Evolutionary conservation across 2,888 invertebrate species (phyloP), one percentile per base, ranked within the genome.

Genomic region (Dicyrtoma fusca): DNA sequence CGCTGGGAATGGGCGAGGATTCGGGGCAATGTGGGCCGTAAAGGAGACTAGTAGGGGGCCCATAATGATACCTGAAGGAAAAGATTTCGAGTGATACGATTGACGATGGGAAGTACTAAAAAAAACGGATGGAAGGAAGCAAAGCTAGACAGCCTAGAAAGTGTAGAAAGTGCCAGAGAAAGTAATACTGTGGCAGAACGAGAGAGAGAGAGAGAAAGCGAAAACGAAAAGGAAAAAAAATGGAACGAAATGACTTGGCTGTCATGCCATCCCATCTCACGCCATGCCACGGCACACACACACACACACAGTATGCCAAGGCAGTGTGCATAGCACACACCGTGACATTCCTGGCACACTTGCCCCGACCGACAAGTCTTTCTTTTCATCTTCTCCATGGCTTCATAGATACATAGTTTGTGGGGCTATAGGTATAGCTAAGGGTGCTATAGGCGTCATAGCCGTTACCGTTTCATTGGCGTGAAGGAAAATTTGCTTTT

Each of bases 1-100:
- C 51, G 23, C 8, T 55, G 14, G 44, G 44, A 62, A 61, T 72
- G 68, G 66, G 34, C 53, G n/a, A 17, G 51, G 72, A 72, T 45
- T 59, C 65, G 51, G 61, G 71, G 64, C 45, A 59, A 64, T 51
- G 71, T 63, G 45, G 63, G 21, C 53, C 49, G 61, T 65, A 64
- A 64, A 45, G 55, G 61, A 72, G 61, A 64, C 57, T 57, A 47
- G 71, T 53, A 65, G 63, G 49, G 71, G 65, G 65, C 49, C 45
- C 44, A 64, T 68, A 68, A 68, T 68, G 68, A 66, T 53, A 68
- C 72, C 72, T 72, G 72, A 66, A 68, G 66, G 64, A 61, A 72
- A 59, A 72, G 72, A 72, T 72, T 72, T 72, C 68, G 61, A 66
- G 68, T 68, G 72, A 72, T 72, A 72, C 72, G 72, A 72, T 72